phyloP scores from a whole-genome alignment of 2,888 invertebrate genomes.

The Ophion slaviceki region DNA sequence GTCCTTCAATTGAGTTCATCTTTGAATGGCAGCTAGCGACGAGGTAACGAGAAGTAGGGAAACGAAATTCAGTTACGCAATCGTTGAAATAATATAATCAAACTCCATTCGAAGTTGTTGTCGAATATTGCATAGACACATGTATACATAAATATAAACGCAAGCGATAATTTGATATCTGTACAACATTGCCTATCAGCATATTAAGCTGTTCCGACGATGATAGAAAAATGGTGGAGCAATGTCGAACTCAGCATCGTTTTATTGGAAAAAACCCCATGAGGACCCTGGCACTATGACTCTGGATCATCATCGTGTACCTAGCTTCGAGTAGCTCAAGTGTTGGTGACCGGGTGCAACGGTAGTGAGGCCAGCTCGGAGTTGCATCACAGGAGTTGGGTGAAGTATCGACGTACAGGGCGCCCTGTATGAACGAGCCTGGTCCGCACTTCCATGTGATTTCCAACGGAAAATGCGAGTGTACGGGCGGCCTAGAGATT shows the following conservation, averaged over 20 bases:
- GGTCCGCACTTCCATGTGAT: background rate
- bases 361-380: slow-evolving; percentile 12
- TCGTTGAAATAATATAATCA: background rate
- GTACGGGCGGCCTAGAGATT: slow-evolving; percentile 24
- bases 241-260: slow-evolving; percentile 55
- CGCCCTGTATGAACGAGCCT: background rate
- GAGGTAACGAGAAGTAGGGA: background rate
- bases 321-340: too few species aligned
- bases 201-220: too few species aligned
- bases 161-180: too few species aligned
- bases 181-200: too few species aligned
- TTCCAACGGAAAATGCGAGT: background rate
- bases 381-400: background rate
- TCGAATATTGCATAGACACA: background rate
- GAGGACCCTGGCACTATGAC: too few species aligned
- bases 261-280: slow-evolving; percentile 45
- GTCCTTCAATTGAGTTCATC: background rate
- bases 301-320: too few species aligned
- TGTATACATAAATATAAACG: too few species aligned
- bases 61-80: background rate
- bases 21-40: background rate
- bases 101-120: background rate
- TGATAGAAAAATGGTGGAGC: too few species aligned
- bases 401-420: background rate
- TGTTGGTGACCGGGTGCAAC: background rate